Evolutionary conservation across 1,140 invertebrate species (phyloP).

Genomic region (Ladona fulva): DNA sequence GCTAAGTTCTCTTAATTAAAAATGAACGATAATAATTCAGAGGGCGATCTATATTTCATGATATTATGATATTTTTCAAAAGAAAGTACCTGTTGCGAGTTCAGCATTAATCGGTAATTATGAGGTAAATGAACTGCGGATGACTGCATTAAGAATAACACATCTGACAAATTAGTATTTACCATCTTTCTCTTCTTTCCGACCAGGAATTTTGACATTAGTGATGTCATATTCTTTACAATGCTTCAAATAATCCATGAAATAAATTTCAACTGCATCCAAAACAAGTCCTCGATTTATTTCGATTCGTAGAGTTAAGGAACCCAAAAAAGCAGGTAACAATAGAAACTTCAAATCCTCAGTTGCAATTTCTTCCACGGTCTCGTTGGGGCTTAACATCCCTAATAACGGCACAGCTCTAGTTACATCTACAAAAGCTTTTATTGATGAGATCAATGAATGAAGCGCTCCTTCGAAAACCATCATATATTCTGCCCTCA

Average conservation of each 20-base stretch:
- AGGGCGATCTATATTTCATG: too few species aligned
- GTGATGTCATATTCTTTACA: conserved; percentile 58
- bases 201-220: not conserved
- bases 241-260: conserved; percentile 71
- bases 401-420: conserved; percentile 63
- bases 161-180: not conserved
- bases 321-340: conserved; percentile 72
- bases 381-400: conserved; percentile 84
- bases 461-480: too few species aligned
- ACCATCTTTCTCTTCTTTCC: not conserved
- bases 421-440: conserved; percentile 66
- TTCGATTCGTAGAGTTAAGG: conserved; percentile 58
- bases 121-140: too few species aligned
- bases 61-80: too few species aligned
- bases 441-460: too few species aligned
- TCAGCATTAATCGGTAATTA: too few species aligned
- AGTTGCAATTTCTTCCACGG: conserved; percentile 75
- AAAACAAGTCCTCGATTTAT: conserved; percentile 51
- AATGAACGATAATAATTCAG: too few species aligned
- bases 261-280: conserved; percentile 69
- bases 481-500: too few species aligned
- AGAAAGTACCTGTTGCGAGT: too few species aligned
- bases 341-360: conserved; percentile 76
- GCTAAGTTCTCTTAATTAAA: too few species aligned
- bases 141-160: too few species aligned